phyloP scores from a whole-genome alignment of 2,797 vertebrate genomes.

The Mycteria americana region DNA sequence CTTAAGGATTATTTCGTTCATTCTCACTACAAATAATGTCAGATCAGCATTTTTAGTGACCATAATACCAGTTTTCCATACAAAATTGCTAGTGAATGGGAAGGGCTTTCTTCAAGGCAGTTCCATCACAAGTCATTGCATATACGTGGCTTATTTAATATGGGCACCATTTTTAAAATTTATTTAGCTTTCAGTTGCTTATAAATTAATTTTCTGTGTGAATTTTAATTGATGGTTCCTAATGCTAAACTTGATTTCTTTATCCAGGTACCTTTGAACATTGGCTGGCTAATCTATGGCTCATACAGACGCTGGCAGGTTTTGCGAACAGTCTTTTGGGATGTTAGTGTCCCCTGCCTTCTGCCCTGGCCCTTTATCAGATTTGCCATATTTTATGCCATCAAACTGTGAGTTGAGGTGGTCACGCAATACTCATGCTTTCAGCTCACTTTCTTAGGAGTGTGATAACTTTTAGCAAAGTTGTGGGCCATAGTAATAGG shows the following conservation, averaged over 20 bases:
- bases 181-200: neutral
- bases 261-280: neutral
- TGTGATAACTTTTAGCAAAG: neutral
- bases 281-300: neutral
- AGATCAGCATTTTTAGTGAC: conserved; percentile 17
- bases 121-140: neutral
- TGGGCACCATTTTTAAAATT: neutral
- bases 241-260: neutral
- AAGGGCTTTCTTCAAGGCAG: neutral
- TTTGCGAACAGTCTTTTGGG: neutral
- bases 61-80: neutral
- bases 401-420: neutral
- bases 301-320: neutral
- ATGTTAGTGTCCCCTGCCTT: neutral
- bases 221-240: neutral
- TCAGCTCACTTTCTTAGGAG: neutral
- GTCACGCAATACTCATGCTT: neutral
- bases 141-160: neutral
- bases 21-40: neutral
- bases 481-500: neutral
- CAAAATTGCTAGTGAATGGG: neutral
- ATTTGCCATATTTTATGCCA: neutral
- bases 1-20: conserved; percentile 20
- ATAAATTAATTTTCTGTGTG: neutral
- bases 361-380: neutral